These are phyloP conservation scores for Hesperophylax magnus DNA, from an alignment of 1,140 invertebrate species.

Conservation along the genomic window DNA sequence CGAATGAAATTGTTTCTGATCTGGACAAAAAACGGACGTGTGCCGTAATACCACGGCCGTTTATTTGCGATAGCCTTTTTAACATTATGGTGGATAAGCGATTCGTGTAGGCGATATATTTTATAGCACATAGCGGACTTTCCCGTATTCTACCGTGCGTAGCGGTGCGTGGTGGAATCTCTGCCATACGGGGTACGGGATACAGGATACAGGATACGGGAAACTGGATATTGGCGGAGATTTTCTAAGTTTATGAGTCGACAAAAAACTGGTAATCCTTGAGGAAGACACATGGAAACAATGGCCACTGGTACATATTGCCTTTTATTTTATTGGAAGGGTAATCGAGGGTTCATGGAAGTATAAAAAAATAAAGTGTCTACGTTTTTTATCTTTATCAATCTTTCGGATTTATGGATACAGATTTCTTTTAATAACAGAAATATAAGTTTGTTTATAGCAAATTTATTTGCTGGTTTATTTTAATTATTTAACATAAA, in stretches of 20 bases:
- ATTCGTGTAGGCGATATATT: slow-evolving; percentile 57
- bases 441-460: too few species aligned
- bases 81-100: slow-evolving; percentile 58
- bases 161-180: slow-evolving; percentile 35
- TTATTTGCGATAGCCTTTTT: slow-evolving; percentile 57
- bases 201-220: background rate
- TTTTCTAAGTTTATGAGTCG: slow-evolving; percentile 43
- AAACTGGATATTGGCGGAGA: slow-evolving; percentile 17
- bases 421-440: too few species aligned
- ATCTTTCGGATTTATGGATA: too few species aligned
- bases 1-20: slow-evolving; percentile 55
- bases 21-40: slow-evolving; percentile 26
- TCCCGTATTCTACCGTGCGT: slow-evolving; percentile 34
- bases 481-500: too few species aligned
- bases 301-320: slow-evolving; percentile 4
- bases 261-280: slow-evolving; percentile 46
- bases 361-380: background rate
- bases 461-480: too few species aligned
- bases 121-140: slow-evolving; percentile 43
- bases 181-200: background rate
- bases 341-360: background rate
- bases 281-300: slow-evolving; percentile 17
- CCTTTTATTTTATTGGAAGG: background rate
- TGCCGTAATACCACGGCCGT: slow-evolving; percentile 27
- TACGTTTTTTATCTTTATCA: background rate